These are phyloP conservation scores for Odontesthes bonariensis DNA, from an alignment of 2,113 vertebrate species.

Conservation along the genomic window DNA sequence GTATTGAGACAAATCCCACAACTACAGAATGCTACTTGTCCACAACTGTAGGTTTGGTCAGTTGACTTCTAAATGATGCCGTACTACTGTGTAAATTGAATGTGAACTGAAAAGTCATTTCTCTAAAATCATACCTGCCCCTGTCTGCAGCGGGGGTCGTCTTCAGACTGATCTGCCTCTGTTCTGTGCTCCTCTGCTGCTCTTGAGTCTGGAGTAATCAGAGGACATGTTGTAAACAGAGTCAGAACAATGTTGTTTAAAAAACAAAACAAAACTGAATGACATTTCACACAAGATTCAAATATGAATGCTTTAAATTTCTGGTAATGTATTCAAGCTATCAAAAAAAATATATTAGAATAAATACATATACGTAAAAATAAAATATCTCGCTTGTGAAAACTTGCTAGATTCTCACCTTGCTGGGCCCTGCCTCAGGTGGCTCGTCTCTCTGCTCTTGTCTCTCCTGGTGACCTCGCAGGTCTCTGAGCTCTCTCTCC, in stretches of 20 bases:
- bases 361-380: too few species aligned
- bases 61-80: background rate
- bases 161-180: slow-evolving; percentile 92
- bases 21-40: too few species aligned
- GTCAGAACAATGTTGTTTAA: background rate
- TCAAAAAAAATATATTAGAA: too few species aligned
- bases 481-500: slow-evolving; percentile 90
- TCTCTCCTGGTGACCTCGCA: slow-evolving; percentile 93
- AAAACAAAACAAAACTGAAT: background rate
- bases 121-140: slow-evolving; percentile 88
- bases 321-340: too few species aligned
- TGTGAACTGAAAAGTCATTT: background rate
- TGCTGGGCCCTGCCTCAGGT: slow-evolving; percentile 88
- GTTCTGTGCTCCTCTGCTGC: slow-evolving; percentile 88
- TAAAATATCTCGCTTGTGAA: background rate
- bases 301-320: too few species aligned
- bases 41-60: background rate
- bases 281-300: background rate
- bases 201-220: slow-evolving; percentile 86
- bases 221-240: background rate
- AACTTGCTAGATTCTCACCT: slow-evolving; percentile 79
- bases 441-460: slow-evolving; percentile 96
- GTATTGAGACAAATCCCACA: background rate
- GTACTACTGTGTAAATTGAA: too few species aligned
- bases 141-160: slow-evolving; percentile 91